A percentile compares a stretch with the other conserved stretches of the same genome.
Evolutionary conservation across 2,888 invertebrate species (phyloP).

Genomic region (Epirrita christyi): DNA sequence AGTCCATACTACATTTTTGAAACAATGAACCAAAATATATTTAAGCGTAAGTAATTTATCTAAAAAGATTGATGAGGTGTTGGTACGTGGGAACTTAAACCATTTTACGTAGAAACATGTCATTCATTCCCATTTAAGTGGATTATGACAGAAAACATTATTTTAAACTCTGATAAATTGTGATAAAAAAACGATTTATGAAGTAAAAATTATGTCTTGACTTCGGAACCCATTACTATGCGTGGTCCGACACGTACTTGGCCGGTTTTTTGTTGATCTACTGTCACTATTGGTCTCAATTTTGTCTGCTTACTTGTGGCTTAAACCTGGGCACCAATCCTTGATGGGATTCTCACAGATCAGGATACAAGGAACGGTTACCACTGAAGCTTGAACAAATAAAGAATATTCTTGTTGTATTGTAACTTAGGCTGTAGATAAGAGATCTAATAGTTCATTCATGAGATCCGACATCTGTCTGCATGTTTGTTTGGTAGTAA

Average conservation of each 20-base stretch:
- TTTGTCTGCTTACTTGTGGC: slow-evolving; percentile 16
- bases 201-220: not conserved
- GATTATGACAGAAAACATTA: too few relatives aligned
- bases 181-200: not conserved
- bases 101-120: too few relatives aligned
- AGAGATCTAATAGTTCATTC: slow-evolving; percentile 7
- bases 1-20: too few relatives aligned
- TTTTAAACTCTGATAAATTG: too few relatives aligned
- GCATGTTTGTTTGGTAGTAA: slow-evolving; percentile 1
- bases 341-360: slow-evolving; percentile 11
- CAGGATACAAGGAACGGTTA: slow-evolving; percentile 4
- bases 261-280: not conserved
- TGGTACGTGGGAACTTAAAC: too few relatives aligned
- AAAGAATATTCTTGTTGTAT: not conserved
- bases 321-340: slow-evolving; percentile 13
- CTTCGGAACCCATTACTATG: not conserved
- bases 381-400: not conserved
- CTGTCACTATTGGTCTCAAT: slow-evolving; percentile 16
- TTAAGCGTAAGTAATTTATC: too few relatives aligned
- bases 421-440: slow-evolving; percentile 20
- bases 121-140: too few relatives aligned
- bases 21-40: too few relatives aligned
- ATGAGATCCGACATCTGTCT: slow-evolving; percentile 10
- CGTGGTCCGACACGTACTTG: not conserved
- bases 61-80: too few relatives aligned